Base-by-base conservation (phyloP, 2,888 invertebrate genomes). In the Athrips mouffetella region DNA sequence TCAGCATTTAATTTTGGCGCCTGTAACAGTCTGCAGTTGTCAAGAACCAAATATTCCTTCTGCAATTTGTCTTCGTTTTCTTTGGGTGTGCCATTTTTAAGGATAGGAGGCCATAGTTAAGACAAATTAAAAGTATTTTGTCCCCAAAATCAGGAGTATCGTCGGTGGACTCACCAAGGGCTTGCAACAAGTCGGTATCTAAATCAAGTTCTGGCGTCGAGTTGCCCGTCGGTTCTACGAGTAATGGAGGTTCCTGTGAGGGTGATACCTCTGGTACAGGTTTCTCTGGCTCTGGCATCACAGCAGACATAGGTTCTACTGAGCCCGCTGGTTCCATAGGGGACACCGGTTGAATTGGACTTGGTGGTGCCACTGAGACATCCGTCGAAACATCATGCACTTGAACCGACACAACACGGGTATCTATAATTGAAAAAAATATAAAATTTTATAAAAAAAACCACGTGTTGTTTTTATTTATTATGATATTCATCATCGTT, bases 1-100 rank as follows among this genome's bases (percentile, higher is more conserved):
- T 53, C 51, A 1, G 49, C 41, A 21, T 53, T 53, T 1, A 53
- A 35, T 25, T 49, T 53, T 1, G 53, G 51, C n/a, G 53, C 40
- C 23, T 53, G 53, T n/a, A 53, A 16, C 2, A 50, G n/a, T n/a
- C 33, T 42, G 27, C 53, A 53, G 29, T 53, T 50, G 2, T 39
- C 39, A 3, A 49, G 53, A 1, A 50, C 18, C 5, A 48, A 11
- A 30, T 42, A 39, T 3, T 51, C 30, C 18, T 51, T 51, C 1
- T 37, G 8, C 7, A 48, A 7, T 4, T 35, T 48, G 0, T 51
- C 52, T 35, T 39, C 44, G 2, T 31, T 23, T 23, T 52, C 49
- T 42, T 51, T 52, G 1, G 31, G 8, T 7, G 47, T n/a, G 2
- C 49, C 52, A 11, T 48, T 47, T 39, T 47, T 46, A 1, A 52